Conservation (phyloP, 2,797 vertebrate genomes). For the Amniataba percoides region DNA sequence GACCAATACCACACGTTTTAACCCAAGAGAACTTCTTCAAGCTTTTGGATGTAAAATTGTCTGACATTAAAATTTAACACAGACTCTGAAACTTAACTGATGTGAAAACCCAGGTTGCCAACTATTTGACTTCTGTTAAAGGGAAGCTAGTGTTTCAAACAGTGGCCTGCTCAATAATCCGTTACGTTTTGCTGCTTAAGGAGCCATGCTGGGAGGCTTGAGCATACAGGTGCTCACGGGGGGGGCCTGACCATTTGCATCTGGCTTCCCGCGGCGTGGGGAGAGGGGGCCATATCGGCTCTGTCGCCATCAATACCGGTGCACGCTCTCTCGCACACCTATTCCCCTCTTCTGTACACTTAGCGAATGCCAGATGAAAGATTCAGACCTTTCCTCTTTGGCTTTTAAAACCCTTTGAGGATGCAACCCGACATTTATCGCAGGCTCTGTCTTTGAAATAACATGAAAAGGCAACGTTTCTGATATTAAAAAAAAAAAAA, state of each 20-base stretch:
- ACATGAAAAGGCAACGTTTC: constrained; percentile 69
- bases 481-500: too few species aligned
- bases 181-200: constrained; percentile 22
- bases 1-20: not conserved
- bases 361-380: constrained; percentile 75
- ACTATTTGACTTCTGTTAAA: constrained; percentile 5
- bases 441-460: constrained; percentile 75
- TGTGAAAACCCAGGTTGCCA: not conserved
- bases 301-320: constrained; percentile 56
- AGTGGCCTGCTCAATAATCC: constrained; percentile 27
- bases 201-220: constrained; percentile 27
- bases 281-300: constrained; percentile 20
- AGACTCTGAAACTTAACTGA: not conserved
- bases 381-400: constrained; percentile 70
- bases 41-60: not conserved
- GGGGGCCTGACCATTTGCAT: constrained; percentile 64
- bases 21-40: not conserved
- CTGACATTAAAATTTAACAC: not conserved
- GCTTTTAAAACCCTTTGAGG: constrained; percentile 73
- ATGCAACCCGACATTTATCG: constrained; percentile 73
- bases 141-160: constrained; percentile 29
- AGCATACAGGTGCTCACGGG: constrained; percentile 26
- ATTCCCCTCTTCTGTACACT: constrained; percentile 66
- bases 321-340: constrained; percentile 52
- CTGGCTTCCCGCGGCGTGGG: constrained; percentile 20